phyloP scores from a whole-genome alignment of 2,888 invertebrate species.

The Tinea trinotella region DNA sequence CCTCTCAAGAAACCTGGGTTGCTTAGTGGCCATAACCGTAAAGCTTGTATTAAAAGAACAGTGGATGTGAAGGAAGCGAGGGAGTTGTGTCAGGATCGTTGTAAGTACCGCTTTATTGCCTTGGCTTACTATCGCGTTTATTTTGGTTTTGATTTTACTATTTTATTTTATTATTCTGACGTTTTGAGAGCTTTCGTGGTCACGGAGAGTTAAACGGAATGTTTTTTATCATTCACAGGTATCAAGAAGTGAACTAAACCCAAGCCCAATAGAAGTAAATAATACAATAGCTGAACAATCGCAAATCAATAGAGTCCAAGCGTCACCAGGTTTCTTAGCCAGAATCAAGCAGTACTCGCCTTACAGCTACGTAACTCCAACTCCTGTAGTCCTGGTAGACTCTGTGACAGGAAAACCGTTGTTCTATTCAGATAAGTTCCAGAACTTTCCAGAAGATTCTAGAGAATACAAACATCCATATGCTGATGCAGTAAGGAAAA shows the following conservation, averaged over 20 bases:
- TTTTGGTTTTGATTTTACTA: no score
- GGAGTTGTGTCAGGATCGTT: no score
- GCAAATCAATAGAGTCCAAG: conserved; percentile 27
- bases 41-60: no score
- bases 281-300: conserved; percentile 34
- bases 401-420: conserved; percentile 23
- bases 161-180: no score
- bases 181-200: no score
- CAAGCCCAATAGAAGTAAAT: conserved; percentile 27
- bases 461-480: conserved; percentile 27
- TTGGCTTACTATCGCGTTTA: no score
- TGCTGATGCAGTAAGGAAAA: conserved; percentile 28
- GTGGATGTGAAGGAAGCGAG: no score
- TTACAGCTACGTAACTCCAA: conserved; percentile 25
- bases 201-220: no score
- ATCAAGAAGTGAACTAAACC: conserved; percentile 46
- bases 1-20: no score
- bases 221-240: conserved; percentile 31
- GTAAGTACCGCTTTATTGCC: no score
- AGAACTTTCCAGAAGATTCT: conserved; percentile 11
- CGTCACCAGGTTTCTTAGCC: conserved; percentile 31
- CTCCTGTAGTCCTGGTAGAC: conserved; percentile 17
- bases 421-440: conserved; percentile 21
- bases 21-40: no score
- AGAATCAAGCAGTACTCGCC: conserved; percentile 34